Evolutionary conservation across 2,888 invertebrate species (phyloP).

Genomic region (Chromoteleia sp.): DNA sequence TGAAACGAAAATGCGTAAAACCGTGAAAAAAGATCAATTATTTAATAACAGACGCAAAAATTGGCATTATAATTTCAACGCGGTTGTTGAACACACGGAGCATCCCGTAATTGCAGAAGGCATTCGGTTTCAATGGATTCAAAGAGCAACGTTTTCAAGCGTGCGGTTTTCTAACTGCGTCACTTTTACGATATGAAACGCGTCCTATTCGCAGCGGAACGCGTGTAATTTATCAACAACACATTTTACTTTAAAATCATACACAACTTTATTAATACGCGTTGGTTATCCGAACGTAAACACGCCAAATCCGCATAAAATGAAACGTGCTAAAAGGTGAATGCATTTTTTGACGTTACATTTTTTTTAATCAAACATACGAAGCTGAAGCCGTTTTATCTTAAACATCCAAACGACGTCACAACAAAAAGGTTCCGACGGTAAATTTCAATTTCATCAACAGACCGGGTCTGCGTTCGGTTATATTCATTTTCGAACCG

Average conservation of each 20-base stretch:
- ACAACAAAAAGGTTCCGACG: too few species aligned
- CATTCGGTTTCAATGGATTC: slow-evolving; percentile 23
- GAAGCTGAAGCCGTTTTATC: too few species aligned
- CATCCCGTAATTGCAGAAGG: slow-evolving; percentile 14
- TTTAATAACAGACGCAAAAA: slow-evolving; percentile 11
- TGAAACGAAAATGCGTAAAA: background rate
- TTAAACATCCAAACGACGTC: too few species aligned
- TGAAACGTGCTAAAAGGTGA: too few species aligned
- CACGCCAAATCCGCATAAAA: too few species aligned
- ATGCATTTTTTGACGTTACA: too few species aligned
- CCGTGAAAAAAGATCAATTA: slow-evolving; percentile 16
- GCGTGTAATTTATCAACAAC: slow-evolving; percentile 20
- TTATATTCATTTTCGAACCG: too few species aligned
- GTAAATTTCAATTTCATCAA: too few species aligned
- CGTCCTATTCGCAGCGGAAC: slow-evolving; percentile 6
- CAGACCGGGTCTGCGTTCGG: too few species aligned
- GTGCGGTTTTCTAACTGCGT: slow-evolving; percentile 19
- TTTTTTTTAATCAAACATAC: too few species aligned
- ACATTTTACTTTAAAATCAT: slow-evolving; percentile 2
- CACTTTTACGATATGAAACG: slow-evolving; percentile 18
- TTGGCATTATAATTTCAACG: slow-evolving; percentile 8
- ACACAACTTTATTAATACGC: background rate
- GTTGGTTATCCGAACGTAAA: background rate
- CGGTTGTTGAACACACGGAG: background rate
- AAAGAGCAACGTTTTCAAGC: slow-evolving; percentile 16